These are phyloP conservation scores for Macroglossus sobrinus DNA, from an alignment of 2,113 vertebrate genomes.

Conservation along the genomic window DNA sequence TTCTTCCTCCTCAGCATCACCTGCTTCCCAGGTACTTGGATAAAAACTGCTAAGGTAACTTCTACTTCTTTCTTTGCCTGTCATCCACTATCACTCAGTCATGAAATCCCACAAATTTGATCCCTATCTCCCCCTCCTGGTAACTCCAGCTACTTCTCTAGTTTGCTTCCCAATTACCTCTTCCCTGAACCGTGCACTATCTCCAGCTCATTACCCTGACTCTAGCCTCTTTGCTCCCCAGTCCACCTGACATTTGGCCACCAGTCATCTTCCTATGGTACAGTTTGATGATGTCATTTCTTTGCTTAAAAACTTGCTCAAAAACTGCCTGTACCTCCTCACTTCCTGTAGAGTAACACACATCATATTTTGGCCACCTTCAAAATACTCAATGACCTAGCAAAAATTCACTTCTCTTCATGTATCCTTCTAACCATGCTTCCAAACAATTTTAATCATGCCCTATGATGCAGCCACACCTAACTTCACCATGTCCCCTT, in stretches of 20 bases:
- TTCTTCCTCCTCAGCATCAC: background rate
- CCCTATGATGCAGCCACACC: background rate
- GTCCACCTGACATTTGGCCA: background rate
- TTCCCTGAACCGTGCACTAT: background rate
- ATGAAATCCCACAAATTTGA: background rate
- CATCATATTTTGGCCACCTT: background rate
- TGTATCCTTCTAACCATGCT: background rate
- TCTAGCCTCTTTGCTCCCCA: background rate
- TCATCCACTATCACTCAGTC: background rate
- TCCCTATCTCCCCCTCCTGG: background rate
- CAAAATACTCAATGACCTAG: background rate
- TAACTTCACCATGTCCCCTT: background rate
- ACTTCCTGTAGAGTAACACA: background rate
- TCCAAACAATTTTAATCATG: background rate
- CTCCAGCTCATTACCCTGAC: background rate
- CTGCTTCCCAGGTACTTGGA: background rate
- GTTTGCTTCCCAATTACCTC: background rate
- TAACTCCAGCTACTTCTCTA: background rate
- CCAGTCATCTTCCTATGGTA: background rate
- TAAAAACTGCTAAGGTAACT: background rate
- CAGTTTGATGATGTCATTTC: background rate
- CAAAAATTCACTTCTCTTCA: background rate
- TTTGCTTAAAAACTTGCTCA: background rate
- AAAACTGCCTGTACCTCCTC: background rate
- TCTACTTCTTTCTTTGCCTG: background rate